Percentiles rank a stretch among this genome's conserved stretches.
Conservation (phyloP, 2,888 invertebrate species). For the Philhelius pedissequus region DNA sequence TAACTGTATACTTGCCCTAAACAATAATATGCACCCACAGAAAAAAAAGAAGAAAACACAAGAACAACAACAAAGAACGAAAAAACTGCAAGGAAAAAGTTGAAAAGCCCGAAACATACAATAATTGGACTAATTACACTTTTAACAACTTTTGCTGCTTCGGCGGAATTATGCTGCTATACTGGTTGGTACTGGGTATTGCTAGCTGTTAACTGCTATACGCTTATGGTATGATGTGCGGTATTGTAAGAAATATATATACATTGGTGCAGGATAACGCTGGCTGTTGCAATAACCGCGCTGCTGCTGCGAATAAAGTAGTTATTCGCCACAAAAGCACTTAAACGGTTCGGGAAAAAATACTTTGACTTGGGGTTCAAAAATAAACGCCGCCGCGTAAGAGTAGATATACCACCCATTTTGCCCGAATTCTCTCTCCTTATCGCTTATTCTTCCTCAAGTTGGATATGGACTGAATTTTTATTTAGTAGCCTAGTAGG, state of each 20-base stretch:
- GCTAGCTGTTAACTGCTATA: background rate
- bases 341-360: constrained; percentile 68
- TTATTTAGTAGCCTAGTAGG: constrained; percentile 53
- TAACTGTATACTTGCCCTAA: constrained; percentile 11
- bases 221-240: background rate
- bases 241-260: background rate
- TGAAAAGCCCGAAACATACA: constrained; percentile 55
- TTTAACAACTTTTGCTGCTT: constrained; percentile 65
- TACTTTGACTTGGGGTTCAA: constrained; percentile 64
- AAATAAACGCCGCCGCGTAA: too few relatives aligned
- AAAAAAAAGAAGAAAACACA: background rate
- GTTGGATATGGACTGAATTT: constrained; percentile 54
- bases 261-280: background rate
- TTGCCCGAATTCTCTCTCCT: background rate
- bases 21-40: constrained; percentile 1
- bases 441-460: background rate
- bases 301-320: constrained; percentile 62
- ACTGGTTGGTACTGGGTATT: background rate
- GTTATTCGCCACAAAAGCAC: constrained; percentile 68
- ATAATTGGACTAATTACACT: constrained; percentile 69
- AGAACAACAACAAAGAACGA: background rate
- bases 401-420: background rate
- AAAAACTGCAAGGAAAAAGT: background rate
- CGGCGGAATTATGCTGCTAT: constrained; percentile 2
- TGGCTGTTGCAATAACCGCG: constrained; percentile 35